phyloP scores from a whole-genome alignment of 2,113 vertebrate species.

The Orycteropus afer region DNA sequence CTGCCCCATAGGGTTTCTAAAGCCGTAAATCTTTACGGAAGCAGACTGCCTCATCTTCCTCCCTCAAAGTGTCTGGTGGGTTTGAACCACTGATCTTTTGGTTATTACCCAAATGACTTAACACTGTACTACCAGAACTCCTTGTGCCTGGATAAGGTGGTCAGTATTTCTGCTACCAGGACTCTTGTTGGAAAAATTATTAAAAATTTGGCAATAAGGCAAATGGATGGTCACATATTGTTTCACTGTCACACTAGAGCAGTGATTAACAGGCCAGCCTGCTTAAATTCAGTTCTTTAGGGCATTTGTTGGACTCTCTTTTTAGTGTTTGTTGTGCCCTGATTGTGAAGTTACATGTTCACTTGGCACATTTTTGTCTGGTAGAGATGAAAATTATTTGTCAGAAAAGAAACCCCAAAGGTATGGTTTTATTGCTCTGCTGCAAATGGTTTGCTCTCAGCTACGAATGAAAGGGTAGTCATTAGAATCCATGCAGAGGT shows the following conservation, averaged over 20 bases:
- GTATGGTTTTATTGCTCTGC: too few relatives aligned
- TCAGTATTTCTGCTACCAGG: background rate
- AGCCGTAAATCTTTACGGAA: too few relatives aligned
- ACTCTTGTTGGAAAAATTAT: background rate
- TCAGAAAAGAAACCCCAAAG: background rate
- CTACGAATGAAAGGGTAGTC: background rate
- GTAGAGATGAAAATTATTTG: background rate
- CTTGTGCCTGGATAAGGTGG: too few relatives aligned
- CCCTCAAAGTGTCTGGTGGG: too few relatives aligned
- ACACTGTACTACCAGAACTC: too few relatives aligned
- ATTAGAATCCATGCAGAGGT: too few relatives aligned
- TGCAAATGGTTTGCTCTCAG: background rate
- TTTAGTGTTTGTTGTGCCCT: background rate
- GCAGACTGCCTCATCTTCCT: too few relatives aligned
- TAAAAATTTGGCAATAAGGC: background rate
- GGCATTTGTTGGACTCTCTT: background rate
- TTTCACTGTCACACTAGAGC: background rate
- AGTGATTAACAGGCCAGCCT: background rate
- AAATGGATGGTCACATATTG: rapidly evolving
- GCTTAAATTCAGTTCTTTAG: background rate
- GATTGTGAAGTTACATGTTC: background rate
- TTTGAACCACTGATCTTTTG: too few relatives aligned
- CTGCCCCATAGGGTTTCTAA: too few relatives aligned
- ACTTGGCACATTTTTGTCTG: background rate
- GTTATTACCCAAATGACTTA: too few relatives aligned